A percentile compares a stretch with the other conserved stretches of the same genome.
These are phyloP conservation scores for Oligia latruncula DNA, from an alignment of 2,888 invertebrate genomes.

Conservation along the genomic window DNA sequence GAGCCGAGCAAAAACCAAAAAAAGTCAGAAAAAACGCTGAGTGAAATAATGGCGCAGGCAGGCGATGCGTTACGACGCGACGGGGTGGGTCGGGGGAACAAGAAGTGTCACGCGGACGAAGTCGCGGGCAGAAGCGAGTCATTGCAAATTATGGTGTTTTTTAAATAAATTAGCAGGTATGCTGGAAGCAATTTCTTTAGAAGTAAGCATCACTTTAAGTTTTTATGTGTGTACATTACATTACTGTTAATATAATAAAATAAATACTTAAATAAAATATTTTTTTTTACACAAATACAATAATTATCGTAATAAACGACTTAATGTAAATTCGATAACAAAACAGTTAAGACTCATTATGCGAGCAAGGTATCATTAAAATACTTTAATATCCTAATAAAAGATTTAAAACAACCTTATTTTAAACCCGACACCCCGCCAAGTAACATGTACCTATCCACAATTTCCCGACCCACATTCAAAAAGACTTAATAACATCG, in stretches of 20 bases:
- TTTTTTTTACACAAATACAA: not conserved
- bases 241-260: not conserved
- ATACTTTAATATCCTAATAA: constrained; percentile 42
- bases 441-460: constrained; percentile 35
- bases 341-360: constrained; percentile 24
- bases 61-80: too few relatives aligned
- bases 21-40: too few relatives aligned
- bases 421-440: constrained; percentile 47
- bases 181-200: not conserved
- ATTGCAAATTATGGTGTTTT: not conserved
- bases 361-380: constrained; percentile 37
- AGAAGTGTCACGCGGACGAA: too few relatives aligned
- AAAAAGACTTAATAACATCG: constrained; percentile 54
- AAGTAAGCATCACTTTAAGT: not conserved
- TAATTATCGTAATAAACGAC: not conserved
- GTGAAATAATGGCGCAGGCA: too few relatives aligned
- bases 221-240: not conserved
- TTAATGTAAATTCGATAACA: constrained; percentile 5
- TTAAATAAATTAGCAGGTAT: not conserved
- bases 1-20: too few relatives aligned
- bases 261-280: not conserved
- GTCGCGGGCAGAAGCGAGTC: too few relatives aligned
- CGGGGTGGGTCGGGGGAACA: too few relatives aligned
- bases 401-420: constrained; percentile 31
- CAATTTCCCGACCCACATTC: constrained; percentile 27